Percentiles rank a stretch among this genome's conserved stretches.
Evolutionary conservation across 2,888 invertebrate species (phyloP).

Genomic region (Noctua janthina): DNA sequence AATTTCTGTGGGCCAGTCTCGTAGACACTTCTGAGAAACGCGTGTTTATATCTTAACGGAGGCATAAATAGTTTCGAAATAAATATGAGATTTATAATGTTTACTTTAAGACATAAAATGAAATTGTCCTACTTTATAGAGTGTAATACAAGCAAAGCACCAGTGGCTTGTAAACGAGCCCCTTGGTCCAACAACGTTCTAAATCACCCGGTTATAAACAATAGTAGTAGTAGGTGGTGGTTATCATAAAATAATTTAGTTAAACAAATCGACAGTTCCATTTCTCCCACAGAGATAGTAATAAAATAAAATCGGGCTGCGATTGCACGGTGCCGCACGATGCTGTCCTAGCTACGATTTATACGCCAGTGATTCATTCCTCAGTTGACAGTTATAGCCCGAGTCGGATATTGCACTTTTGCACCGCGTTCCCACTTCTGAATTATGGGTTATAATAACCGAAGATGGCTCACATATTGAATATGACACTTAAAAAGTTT

Average conservation of each 20-base stretch:
- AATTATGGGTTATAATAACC: slow-evolving; percentile 85
- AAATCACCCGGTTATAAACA: slow-evolving; percentile 71
- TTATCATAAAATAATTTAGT: slow-evolving; percentile 81
- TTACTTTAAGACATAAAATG: slow-evolving; percentile 13
- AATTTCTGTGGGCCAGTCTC: slow-evolving; percentile 56
- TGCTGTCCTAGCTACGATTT: slow-evolving; percentile 84
- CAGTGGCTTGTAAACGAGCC: slow-evolving; percentile 35
- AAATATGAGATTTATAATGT: slow-evolving; percentile 19
- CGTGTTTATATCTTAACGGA: slow-evolving; percentile 17
- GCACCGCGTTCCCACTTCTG: slow-evolving; percentile 83
- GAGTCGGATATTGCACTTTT: slow-evolving; percentile 88
- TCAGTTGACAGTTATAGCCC: slow-evolving; percentile 87
- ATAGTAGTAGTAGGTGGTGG: slow-evolving; percentile 60
- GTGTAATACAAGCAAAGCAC: slow-evolving; percentile 24
- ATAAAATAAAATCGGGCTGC: slow-evolving; percentile 84
- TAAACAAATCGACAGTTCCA: slow-evolving; percentile 81
- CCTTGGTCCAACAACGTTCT: slow-evolving; percentile 52
- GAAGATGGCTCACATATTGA: slow-evolving; percentile 74
- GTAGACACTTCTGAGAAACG: slow-evolving; percentile 10
- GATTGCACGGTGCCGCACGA: slow-evolving; percentile 78
- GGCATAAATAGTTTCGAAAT: slow-evolving; percentile 13
- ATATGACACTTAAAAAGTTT: slow-evolving; percentile 57
- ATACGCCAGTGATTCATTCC: slow-evolving; percentile 87
- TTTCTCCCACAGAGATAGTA: slow-evolving; percentile 77
- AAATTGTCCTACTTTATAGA: slow-evolving; percentile 16